phyloP scores from a whole-genome alignment of 2,888 invertebrate genomes.

The Cryptosula pallasiana region DNA sequence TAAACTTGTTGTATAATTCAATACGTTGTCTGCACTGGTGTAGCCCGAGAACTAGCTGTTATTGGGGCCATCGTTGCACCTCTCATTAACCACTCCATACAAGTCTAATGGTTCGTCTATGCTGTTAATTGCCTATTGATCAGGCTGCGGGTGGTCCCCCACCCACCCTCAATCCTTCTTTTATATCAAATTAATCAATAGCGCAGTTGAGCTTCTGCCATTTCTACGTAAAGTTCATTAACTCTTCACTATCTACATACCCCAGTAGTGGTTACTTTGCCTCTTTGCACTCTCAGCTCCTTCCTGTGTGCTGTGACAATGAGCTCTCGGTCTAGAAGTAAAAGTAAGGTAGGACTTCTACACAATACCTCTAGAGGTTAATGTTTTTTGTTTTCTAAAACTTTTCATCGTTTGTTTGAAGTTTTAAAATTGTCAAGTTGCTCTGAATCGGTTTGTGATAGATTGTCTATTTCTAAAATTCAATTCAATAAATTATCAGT shows the following conservation, averaged over 20 bases:
- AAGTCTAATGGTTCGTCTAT: background rate
- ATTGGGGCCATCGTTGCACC: background rate
- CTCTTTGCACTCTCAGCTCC: too few species aligned
- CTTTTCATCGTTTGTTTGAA: too few species aligned
- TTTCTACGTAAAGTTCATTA: background rate
- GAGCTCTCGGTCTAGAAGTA: too few species aligned
- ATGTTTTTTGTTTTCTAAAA: too few species aligned
- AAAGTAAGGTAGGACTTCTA: too few species aligned
- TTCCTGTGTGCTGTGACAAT: too few species aligned
- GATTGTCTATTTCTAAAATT: too few species aligned
- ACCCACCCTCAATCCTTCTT: background rate
- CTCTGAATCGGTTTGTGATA: too few species aligned
- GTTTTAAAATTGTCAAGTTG: too few species aligned
- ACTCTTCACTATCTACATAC: background rate
- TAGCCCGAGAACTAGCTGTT: background rate
- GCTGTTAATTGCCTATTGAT: background rate
- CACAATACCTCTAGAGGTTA: too few species aligned
- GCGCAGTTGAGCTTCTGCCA: background rate
- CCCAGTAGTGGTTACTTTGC: too few species aligned
- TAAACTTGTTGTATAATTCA: background rate
- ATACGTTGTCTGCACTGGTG: background rate
- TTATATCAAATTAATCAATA: background rate
- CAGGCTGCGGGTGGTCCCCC: background rate
- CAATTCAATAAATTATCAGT: too few species aligned
- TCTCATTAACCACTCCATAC: background rate